Conservation (phyloP, 1,140 invertebrate genomes). For the Drosophila dunni region DNA sequence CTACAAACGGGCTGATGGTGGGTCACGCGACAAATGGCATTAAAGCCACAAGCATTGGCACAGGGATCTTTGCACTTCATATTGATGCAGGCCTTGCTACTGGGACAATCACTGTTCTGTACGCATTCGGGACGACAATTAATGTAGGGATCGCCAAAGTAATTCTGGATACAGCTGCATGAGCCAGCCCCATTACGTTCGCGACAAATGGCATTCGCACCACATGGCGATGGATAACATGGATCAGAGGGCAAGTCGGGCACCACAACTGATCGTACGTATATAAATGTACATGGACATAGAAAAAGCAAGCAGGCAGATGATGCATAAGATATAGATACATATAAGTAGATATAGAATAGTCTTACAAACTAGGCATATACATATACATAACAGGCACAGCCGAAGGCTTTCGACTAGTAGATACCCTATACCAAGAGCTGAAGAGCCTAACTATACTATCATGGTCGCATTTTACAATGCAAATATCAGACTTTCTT, state of each 20-base stretch:
- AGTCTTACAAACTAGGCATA: slow-evolving; percentile 19
- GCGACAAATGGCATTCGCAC: slow-evolving; percentile 91
- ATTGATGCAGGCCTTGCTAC: slow-evolving; percentile 90
- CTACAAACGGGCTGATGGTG: slow-evolving; percentile 93
- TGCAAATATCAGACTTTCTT: too few species aligned
- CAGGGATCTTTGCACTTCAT: slow-evolving; percentile 94
- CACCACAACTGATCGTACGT: slow-evolving; percentile 68
- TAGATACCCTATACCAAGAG: slow-evolving; percentile 11
- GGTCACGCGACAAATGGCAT: slow-evolving; percentile 92
- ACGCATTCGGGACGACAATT: slow-evolving; percentile 93
- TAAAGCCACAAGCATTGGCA: slow-evolving; percentile 91
- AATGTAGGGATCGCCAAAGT: slow-evolving; percentile 92
- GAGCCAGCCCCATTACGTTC: slow-evolving; percentile 91
- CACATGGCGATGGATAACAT: slow-evolving; percentile 93
- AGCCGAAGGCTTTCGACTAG: background rate
- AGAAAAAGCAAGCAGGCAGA: slow-evolving; percentile 66
- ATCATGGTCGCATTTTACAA: too few species aligned
- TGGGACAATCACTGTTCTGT: slow-evolving; percentile 91
- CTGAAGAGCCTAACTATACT: background rate
- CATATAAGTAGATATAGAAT: slow-evolving; percentile 32
- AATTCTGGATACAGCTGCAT: slow-evolving; percentile 92
- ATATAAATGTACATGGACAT: slow-evolving; percentile 51
- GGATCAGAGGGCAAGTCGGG: slow-evolving; percentile 86
- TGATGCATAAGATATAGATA: slow-evolving; percentile 47
- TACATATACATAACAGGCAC: slow-evolving; percentile 8